These are phyloP conservation scores for Julus scanicus DNA, from an alignment of 2,888 invertebrate genomes.

Conservation along the genomic window DNA sequence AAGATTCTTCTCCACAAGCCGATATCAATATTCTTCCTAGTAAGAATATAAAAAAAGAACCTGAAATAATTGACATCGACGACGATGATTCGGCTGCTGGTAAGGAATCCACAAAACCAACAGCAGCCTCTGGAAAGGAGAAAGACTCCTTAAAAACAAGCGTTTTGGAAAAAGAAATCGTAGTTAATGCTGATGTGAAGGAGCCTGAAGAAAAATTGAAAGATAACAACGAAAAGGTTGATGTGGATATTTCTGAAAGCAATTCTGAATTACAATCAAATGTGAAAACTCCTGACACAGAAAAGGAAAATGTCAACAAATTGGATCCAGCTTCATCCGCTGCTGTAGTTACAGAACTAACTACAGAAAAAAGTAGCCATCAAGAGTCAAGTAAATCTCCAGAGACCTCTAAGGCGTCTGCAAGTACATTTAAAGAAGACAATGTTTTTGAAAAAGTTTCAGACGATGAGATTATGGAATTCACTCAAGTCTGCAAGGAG, in stretches of 20 bases:
- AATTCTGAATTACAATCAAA: not conserved
- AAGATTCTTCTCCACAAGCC: not conserved
- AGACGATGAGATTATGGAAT: not conserved
- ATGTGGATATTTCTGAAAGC: not conserved
- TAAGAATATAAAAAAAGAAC: not conserved
- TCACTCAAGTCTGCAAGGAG: not conserved
- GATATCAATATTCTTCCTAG: not conserved
- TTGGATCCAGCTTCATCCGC: not conserved
- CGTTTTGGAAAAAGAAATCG: too few relatives aligned
- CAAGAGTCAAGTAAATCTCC: not conserved
- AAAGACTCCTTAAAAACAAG: not conserved
- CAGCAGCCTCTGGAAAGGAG: not conserved
- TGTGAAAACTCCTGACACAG: not conserved
- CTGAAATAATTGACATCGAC: slow-evolving; percentile 26
- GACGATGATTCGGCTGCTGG: not conserved
- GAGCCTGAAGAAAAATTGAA: not conserved
- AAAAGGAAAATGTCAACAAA: not conserved
- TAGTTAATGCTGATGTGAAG: not conserved
- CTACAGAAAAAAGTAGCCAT: not conserved
- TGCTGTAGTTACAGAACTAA: not conserved
- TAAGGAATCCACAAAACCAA: not conserved
- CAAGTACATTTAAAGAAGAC: not conserved
- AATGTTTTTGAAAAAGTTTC: slow-evolving; percentile 3
- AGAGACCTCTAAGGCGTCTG: not conserved
- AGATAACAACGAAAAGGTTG: not conserved